Percentiles rank a stretch among this genome's conserved stretches.
Conservation (phyloP, 2,797 vertebrate species). For the Enteromius trimaculatus region DNA sequence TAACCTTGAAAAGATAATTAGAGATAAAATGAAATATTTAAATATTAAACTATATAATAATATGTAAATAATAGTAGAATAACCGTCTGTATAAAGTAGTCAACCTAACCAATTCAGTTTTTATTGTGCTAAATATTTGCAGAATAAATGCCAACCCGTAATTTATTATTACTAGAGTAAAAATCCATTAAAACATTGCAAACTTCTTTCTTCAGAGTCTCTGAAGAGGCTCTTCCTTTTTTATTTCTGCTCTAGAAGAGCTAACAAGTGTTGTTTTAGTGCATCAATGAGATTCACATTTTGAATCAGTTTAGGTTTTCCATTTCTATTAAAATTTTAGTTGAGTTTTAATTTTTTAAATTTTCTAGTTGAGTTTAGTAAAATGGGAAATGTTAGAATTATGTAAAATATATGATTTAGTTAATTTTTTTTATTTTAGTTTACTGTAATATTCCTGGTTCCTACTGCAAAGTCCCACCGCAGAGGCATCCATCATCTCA, state of each 20-base stretch:
- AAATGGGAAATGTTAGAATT: not conserved
- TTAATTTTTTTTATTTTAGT: not conserved
- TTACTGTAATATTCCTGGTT: conserved; percentile 7
- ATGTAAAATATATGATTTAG: not conserved
- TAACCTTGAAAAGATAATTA: not conserved
- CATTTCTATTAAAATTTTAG: not conserved
- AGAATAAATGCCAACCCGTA: conserved; percentile 1
- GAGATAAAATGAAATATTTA: not conserved
- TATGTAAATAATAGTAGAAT: not conserved
- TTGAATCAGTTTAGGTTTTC: not conserved
- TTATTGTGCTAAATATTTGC: not conserved
- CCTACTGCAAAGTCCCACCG: conserved; percentile 48
- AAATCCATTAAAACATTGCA: not conserved
- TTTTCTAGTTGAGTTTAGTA: no score
- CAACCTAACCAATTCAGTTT: not conserved
- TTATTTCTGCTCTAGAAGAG: conserved; percentile 50
- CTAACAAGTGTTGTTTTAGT: not conserved
- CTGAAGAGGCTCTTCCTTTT: conserved; percentile 52
- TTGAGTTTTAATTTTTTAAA: no score
- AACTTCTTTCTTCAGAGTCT: conserved; percentile 65
- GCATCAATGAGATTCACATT: not conserved
- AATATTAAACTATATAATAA: not conserved
- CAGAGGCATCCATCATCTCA: conserved; percentile 53
- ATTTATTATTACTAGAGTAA: conserved; percentile 35
- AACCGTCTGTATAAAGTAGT: not conserved